Evolutionary conservation across 2,888 invertebrate genomes (phyloP).

Genomic region (Clepsis dumicolana): DNA sequence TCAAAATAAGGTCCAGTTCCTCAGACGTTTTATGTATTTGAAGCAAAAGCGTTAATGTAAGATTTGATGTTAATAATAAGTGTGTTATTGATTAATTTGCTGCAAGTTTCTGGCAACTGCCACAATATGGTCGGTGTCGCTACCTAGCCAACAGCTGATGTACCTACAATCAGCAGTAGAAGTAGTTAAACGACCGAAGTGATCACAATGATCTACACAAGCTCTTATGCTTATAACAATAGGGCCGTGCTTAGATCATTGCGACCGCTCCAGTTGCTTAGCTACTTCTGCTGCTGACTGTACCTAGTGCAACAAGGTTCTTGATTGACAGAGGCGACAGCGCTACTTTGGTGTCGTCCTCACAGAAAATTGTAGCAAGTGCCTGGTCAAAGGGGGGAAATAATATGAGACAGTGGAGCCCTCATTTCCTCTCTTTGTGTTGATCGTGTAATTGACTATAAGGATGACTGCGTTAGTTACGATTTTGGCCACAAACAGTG

Average conservation of each 20-base stretch:
- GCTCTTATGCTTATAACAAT: too few species aligned
- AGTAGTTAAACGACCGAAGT: too few species aligned
- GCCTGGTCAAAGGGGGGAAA: too few species aligned
- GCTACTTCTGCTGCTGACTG: not conserved
- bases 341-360: not conserved
- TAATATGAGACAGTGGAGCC: not conserved
- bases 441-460: not conserved
- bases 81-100: not conserved
- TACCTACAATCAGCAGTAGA: too few species aligned
- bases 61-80: not conserved
- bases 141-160: not conserved
- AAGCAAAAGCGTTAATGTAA: conserved; percentile 16
- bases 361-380: not conserved
- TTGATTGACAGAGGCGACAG: not conserved
- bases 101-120: not conserved
- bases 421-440: not conserved
- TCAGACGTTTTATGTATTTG: conserved; percentile 10
- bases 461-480: not conserved
- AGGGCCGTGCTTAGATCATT: too few species aligned
- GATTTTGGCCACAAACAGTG: not conserved
- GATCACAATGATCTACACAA: too few species aligned
- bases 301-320: not conserved
- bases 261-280: too few species aligned
- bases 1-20: conserved; percentile 35
- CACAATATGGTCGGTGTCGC: conserved; percentile 1